phyloP scores from a whole-genome alignment of 2,888 invertebrate genomes.

The Diarsia rubi region DNA sequence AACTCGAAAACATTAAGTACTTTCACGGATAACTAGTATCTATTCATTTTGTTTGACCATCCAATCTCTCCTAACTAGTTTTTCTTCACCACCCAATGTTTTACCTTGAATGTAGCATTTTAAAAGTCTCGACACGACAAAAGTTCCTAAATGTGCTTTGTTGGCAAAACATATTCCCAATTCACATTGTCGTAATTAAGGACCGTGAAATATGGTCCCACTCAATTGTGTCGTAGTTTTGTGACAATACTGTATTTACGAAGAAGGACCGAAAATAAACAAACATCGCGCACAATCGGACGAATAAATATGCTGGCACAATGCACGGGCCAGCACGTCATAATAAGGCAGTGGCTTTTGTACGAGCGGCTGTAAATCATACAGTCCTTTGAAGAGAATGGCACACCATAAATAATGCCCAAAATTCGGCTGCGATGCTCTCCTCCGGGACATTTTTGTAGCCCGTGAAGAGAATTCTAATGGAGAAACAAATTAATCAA shows the following conservation, averaged over 20 bases:
- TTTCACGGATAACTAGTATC: slow-evolving; percentile 74
- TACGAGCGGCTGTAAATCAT: slow-evolving; percentile 88
- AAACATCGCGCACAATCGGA: slow-evolving; percentile 87
- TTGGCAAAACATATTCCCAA: slow-evolving; percentile 78
- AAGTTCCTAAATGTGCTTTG: slow-evolving; percentile 65
- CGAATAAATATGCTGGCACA: slow-evolving; percentile 88
- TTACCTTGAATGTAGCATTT: slow-evolving; percentile 28
- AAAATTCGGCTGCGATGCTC: slow-evolving; percentile 84
- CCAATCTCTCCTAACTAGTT: slow-evolving; percentile 60
- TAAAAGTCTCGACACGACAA: slow-evolving; percentile 36
- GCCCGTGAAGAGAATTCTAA: slow-evolving; percentile 85
- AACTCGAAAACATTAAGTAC: slow-evolving; percentile 82
- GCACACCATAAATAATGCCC: slow-evolving; percentile 88
- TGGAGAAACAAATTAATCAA: slow-evolving; percentile 88
- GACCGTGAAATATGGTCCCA: slow-evolving; percentile 86
- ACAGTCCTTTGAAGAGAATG: slow-evolving; percentile 89
- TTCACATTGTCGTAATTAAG: slow-evolving; percentile 80
- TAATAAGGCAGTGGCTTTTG: slow-evolving; percentile 90
- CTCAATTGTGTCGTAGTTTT: slow-evolving; percentile 82
- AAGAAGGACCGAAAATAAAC: slow-evolving; percentile 89
- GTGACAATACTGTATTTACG: slow-evolving; percentile 88
- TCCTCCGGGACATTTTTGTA: slow-evolving; percentile 82
- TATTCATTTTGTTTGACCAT: slow-evolving; percentile 72
- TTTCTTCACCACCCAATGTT: slow-evolving; percentile 35
- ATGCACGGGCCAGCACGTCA: slow-evolving; percentile 88